These are phyloP conservation scores for Mimachlamys varia DNA, from an alignment of 2,888 invertebrate species.

Conservation along the genomic window DNA sequence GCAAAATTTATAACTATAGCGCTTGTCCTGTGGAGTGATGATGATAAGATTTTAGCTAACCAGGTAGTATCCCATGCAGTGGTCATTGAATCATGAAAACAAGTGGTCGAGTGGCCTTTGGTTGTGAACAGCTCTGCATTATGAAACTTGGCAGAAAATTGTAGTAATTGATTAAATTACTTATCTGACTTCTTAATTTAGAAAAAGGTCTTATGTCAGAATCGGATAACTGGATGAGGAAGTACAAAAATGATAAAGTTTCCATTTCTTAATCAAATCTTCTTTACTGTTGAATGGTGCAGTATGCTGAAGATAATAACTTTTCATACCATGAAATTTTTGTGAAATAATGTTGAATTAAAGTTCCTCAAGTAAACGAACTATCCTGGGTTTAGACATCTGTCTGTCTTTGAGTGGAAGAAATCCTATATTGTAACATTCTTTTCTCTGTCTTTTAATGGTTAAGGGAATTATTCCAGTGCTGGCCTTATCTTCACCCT, in stretches of 20 bases:
- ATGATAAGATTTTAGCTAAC: neutral
- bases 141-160: constrained; percentile 29
- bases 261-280: constrained; percentile 13
- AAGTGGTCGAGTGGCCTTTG: neutral
- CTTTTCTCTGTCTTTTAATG: neutral
- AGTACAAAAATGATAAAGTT: constrained; percentile 11
- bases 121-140: neutral
- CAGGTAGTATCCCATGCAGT: neutral
- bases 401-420: neutral
- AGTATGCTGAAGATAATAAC: neutral
- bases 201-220: neutral
- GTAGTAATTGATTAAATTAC: constrained; percentile 16
- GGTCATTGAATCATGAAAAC: neutral
- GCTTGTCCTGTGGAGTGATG: neutral
- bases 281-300: neutral
- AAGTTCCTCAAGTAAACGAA: neutral
- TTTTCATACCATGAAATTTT: neutral
- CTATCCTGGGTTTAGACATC: neutral
- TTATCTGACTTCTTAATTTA: constrained; percentile 21
- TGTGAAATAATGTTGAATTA: neutral
- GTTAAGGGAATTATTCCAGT: neutral
- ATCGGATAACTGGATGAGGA: neutral
- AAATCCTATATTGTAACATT: neutral
- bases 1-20: no score
- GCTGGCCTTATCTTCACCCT: neutral